Conservation (phyloP, 2,113 vertebrate genomes). For the Gadus chalcogrammus region DNA sequence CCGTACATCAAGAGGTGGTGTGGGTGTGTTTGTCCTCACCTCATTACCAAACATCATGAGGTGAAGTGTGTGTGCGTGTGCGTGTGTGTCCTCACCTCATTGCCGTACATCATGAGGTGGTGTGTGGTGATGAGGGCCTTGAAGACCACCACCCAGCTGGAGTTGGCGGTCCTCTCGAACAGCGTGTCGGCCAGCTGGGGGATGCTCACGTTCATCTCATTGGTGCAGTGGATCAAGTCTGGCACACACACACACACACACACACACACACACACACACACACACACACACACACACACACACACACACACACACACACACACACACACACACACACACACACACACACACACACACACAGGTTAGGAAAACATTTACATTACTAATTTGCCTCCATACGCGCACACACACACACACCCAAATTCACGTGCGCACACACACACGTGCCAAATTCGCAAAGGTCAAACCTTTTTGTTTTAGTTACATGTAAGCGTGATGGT, state of each 20-base stretch:
- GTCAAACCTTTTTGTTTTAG: too few relatives aligned
- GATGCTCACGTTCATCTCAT: constrained; percentile 76
- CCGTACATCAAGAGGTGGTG: too few relatives aligned
- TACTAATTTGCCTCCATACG: neutral
- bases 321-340: neutral
- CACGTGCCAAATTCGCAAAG: too few relatives aligned
- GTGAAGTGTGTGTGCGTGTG: constrained; percentile 9
- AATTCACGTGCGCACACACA: neutral
- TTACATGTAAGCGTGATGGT: too few relatives aligned
- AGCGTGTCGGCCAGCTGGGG: constrained; percentile 76
- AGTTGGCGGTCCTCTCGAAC: constrained; percentile 74
- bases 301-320: neutral
- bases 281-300: neutral
- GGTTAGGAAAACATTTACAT: too few relatives aligned
- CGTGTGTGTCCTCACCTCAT: constrained; percentile 64
- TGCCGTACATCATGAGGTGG: constrained; percentile 78
- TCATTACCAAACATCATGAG: too few relatives aligned
- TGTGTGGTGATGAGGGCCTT: constrained; percentile 77
- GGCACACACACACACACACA: constrained; percentile 3
- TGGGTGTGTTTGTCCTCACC: neutral
- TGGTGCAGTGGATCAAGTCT: constrained; percentile 78
- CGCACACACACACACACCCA: constrained; percentile 6
- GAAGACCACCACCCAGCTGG: constrained; percentile 78
- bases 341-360: neutral
- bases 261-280: too few relatives aligned